These are phyloP conservation scores for Mesoligia furuncula DNA, from an alignment of 2,888 invertebrate species.

Conservation along the genomic window DNA sequence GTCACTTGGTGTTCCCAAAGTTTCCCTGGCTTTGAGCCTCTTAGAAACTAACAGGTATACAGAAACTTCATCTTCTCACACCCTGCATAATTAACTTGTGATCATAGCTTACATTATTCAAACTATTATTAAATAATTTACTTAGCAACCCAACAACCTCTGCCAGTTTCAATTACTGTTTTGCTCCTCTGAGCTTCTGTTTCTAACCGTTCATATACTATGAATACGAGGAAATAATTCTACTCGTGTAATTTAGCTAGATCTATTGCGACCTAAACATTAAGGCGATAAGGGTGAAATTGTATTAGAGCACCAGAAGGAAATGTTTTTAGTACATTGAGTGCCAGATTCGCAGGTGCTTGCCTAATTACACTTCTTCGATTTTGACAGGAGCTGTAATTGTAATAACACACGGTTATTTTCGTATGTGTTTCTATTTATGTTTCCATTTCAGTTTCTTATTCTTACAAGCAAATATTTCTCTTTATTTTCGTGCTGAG, in stretches of 20 bases:
- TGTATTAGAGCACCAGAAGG: constrained; percentile 62
- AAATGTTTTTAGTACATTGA: constrained; percentile 60
- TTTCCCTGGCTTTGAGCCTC: background rate
- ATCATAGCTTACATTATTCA: constrained; percentile 48
- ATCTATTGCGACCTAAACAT: constrained; percentile 34
- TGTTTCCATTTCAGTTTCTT: constrained; percentile 8
- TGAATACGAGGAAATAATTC: constrained; percentile 40
- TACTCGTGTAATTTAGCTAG: constrained; percentile 7
- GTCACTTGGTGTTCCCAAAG: background rate
- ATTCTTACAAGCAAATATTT: constrained; percentile 8
- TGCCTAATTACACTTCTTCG: constrained; percentile 72
- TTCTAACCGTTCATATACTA: constrained; percentile 71
- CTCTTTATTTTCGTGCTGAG: background rate
- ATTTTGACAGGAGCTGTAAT: constrained; percentile 67
- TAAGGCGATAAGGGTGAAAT: constrained; percentile 37
- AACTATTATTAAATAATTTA: constrained; percentile 63
- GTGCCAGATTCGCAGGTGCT: constrained; percentile 62
- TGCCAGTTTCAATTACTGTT: constrained; percentile 82
- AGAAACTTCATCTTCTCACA: background rate
- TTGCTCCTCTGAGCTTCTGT: constrained; percentile 77
- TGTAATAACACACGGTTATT: constrained; percentile 45
- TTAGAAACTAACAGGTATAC: background rate
- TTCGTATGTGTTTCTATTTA: constrained; percentile 22
- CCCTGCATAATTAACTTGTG: constrained; percentile 47
- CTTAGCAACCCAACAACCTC: constrained; percentile 70